These are phyloP conservation scores for Galago senegalensis DNA, from an alignment of 2,797 vertebrate species.

Conservation along the genomic window DNA sequence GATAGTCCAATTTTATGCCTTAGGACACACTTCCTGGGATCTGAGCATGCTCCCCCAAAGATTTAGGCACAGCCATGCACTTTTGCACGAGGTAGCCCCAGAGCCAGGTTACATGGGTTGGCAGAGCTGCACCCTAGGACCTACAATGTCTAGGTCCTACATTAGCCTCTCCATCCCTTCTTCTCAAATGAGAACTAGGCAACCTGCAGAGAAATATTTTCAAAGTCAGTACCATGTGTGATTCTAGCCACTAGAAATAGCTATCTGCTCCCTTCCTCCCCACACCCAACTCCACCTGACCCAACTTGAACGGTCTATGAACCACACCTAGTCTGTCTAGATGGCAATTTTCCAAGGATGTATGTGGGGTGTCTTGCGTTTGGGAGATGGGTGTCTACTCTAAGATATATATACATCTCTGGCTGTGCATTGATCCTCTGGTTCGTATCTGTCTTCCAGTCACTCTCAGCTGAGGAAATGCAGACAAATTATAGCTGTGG, in stretches of 20 bases:
- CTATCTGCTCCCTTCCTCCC: background rate
- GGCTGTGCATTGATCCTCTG: background rate
- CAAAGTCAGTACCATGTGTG: background rate
- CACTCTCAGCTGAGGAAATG: background rate
- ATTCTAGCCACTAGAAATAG: background rate
- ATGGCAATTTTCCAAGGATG: background rate
- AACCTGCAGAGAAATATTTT: background rate
- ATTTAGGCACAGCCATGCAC: background rate
- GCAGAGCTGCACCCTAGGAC: background rate
- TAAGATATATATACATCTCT: background rate
- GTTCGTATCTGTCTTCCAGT: background rate
- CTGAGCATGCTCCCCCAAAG: background rate
- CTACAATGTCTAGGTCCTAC: background rate
- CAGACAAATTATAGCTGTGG: background rate
- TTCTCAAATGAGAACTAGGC: background rate
- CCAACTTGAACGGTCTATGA: background rate
- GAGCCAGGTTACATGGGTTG: background rate
- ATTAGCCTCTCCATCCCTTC: background rate
- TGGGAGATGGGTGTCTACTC: conserved; percentile 5
- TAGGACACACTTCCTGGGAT: background rate
- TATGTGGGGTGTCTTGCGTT: background rate
- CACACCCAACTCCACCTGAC: background rate
- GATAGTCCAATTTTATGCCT: background rate
- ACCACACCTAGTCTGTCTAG: background rate
- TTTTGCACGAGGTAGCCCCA: background rate